phyloP scores from a whole-genome alignment of 2,797 vertebrate species.

The Microctenopoma steveboyesi region DNA sequence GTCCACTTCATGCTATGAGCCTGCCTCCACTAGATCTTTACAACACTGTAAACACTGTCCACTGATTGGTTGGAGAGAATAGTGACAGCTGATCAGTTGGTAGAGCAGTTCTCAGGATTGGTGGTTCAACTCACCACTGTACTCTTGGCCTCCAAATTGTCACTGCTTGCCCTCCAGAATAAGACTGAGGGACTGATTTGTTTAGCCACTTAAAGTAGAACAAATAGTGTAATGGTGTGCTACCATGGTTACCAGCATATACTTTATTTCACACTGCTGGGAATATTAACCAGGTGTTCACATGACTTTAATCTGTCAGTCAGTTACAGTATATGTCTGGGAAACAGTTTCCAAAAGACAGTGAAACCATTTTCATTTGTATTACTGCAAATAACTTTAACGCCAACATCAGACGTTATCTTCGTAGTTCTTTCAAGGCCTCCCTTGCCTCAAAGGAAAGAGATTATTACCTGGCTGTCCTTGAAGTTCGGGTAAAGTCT shows the following conservation, averaged over 20 bases:
- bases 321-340: neutral
- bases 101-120: too few relatives aligned
- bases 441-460: neutral
- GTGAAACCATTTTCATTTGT: neutral
- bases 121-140: too few relatives aligned
- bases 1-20: too few relatives aligned
- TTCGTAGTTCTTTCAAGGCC: slow-evolving; percentile 9
- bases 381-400: neutral
- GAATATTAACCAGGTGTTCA: neutral
- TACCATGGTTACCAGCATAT: slow-evolving; percentile 11
- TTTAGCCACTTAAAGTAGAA: too few relatives aligned
- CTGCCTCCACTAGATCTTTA: too few relatives aligned
- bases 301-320: neutral
- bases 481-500: neutral
- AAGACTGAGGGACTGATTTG: too few relatives aligned
- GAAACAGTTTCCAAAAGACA: neutral
- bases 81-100: too few relatives aligned
- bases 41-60: too few relatives aligned
- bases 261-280: neutral
- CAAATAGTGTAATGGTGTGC: neutral
- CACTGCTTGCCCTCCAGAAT: too few relatives aligned
- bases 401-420: neutral
- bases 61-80: too few relatives aligned
- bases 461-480: slow-evolving; percentile 3
- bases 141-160: too few relatives aligned